Evolutionary conservation across 2,113 vertebrate species (phyloP), one percentile per base, ranked within the genome.

Genomic region (Gasterosteus aculeatus): DNA sequence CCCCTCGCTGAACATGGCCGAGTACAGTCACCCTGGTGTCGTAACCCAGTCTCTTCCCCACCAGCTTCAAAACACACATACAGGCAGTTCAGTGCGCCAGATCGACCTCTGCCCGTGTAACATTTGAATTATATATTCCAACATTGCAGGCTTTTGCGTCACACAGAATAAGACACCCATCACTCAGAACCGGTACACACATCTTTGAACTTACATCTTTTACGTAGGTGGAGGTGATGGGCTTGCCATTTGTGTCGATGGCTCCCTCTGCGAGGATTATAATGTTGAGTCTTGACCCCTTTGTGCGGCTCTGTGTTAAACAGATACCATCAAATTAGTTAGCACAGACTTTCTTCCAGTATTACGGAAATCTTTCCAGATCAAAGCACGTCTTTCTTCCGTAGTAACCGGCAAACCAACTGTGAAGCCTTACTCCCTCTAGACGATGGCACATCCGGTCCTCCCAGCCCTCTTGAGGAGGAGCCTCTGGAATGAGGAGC

Each of bases 191-290:
- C 12, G 11, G 1, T 10, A 9, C 9, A 69, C 14, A 26, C 3
- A 71, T 22, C 15, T 54, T 61, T 46, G 31, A 31, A 82, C 93
- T 92, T 90, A 99, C 97, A 0, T 99, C 96, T 91, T 96, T 98
- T 56, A 99, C 86, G 0, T 97, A 96, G 85, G 82, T 92, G 70
- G 97, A 96, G 0, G 95, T 90, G 89, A 99, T 99, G 41, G 95
- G 86, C n/a, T 97, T 93, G 49, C 97, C 96, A 0, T 86, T 90
- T 46, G 60, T 89, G 85, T 95, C 95, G 0, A 97, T 95, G 78
- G 97, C 97, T 0, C 97, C 97, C 89, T 99, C 97, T 0, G 97
- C 97, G 0, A 98, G 89, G 72, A 99, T 97, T 84, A 99, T 94
- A 72, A 98, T 96, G 93, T 99, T 98, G 42, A 99, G 94, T 31